phyloP scores from a whole-genome alignment of 92 coral and sea anemone species.

The Porites rus region DNA sequence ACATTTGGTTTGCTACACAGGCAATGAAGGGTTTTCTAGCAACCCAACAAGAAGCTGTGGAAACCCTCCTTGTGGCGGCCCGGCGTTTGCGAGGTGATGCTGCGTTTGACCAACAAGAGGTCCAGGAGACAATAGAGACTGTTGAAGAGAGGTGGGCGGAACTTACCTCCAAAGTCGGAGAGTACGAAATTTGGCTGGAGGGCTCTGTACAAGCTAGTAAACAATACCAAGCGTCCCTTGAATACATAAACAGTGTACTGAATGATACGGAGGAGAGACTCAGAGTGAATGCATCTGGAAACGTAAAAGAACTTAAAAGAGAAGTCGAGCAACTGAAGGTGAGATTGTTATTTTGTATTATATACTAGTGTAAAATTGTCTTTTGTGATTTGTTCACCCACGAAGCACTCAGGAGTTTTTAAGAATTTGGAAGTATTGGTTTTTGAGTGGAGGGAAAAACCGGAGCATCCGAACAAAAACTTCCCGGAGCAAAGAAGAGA shows the following conservation, averaged over 20 bases:
- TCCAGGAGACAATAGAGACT: conserved; percentile 85
- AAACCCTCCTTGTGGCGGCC: conserved; percentile 79
- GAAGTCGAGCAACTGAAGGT: conserved; percentile 78
- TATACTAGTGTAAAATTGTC: background rate
- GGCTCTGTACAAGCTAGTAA: conserved; percentile 83
- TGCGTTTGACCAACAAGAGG: conserved; percentile 86
- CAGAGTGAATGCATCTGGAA: conserved; percentile 64
- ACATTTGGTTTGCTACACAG: conserved; percentile 42
- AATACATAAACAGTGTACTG: conserved; percentile 71
- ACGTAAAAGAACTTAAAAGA: conserved; percentile 56
- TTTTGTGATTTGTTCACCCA: too few relatives aligned
- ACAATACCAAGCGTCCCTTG: conserved; percentile 77
- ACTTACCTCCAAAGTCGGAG: conserved; percentile 80
- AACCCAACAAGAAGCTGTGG: conserved; percentile 87
- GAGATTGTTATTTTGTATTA: background rate
- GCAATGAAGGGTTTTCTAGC: conserved; percentile 97
- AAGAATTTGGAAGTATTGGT: too few relatives aligned
- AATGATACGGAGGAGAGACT: conserved; percentile 78
- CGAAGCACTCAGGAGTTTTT: too few relatives aligned
- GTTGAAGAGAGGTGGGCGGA: conserved; percentile 91
- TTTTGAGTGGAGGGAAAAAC: too few relatives aligned
- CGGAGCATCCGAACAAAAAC: too few relatives aligned
- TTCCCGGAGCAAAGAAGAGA: too few relatives aligned
- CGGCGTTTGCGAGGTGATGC: conserved; percentile 82
- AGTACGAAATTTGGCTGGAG: conserved; percentile 92